Percentiles rank a stretch among this genome's conserved stretches.
Evolutionary conservation across 2,888 invertebrate species (phyloP).

Genomic region (Latrodectus elegans): DNA sequence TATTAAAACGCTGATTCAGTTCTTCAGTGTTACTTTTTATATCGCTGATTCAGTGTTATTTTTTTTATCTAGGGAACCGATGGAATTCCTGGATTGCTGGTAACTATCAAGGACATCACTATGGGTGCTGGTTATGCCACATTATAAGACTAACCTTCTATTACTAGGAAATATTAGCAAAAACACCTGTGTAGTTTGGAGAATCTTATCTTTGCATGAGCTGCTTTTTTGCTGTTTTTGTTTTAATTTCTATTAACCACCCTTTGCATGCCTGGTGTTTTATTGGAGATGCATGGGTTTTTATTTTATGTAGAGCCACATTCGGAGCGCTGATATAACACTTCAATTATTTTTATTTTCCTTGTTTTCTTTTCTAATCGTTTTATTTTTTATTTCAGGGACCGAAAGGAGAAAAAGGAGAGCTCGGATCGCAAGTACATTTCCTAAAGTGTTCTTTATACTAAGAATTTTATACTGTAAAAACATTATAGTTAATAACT

Average conservation of each 20-base stretch:
- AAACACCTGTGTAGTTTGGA: conserved; percentile 44
- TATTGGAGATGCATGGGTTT: conserved; percentile 32
- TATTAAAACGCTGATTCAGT: background rate
- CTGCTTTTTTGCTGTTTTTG: conserved; percentile 39
- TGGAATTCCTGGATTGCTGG: conserved; percentile 85
- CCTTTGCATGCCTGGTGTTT: conserved; percentile 26
- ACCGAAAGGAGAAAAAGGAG: conserved; percentile 86
- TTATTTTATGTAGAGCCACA: conserved; percentile 13
- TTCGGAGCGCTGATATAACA: conserved; percentile 11
- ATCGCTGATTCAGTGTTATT: background rate
- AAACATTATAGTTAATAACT: too few species aligned
- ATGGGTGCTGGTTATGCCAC: conserved; percentile 46
- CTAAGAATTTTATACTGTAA: background rate
- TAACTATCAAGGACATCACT: conserved; percentile 55
- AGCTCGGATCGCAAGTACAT: conserved; percentile 95
- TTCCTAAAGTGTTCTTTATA: conserved; percentile 80
- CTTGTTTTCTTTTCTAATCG: background rate
- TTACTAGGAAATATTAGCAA: conserved; percentile 23
- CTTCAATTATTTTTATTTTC: background rate
- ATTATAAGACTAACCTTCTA: conserved; percentile 34
- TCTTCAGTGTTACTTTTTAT: background rate
- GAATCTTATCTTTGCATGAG: conserved; percentile 35
- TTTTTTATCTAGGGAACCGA: conserved; percentile 86
- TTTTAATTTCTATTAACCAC: conserved; percentile 28
- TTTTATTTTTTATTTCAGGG: conserved; percentile 78